Evolutionary conservation across 1,140 invertebrate species (phyloP).

Genomic region (Diachasmimorpha longicaudata): DNA sequence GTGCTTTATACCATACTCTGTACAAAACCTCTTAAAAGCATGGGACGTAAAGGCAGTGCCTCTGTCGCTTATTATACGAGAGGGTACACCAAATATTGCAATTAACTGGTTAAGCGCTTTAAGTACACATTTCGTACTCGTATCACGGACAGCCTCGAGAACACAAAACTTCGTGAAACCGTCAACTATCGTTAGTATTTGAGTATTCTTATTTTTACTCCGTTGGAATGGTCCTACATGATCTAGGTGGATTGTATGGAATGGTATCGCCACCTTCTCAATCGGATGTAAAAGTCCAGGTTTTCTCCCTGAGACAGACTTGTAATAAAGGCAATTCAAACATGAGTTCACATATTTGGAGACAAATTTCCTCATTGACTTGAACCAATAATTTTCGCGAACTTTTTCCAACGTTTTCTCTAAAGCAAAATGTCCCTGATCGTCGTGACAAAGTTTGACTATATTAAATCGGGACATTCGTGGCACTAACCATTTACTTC

Average conservation of each 20-base stretch:
- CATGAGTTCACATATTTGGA: conserved; percentile 29
- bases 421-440: conserved; percentile 39
- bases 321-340: neutral
- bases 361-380: conserved; percentile 23
- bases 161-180: conserved; percentile 43
- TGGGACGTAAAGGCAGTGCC: conserved; percentile 38
- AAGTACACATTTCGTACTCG: conserved; percentile 27
- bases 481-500: conserved; percentile 46
- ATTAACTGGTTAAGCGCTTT: conserved; percentile 20
- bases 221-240: conserved; percentile 36
- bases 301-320: conserved; percentile 17
- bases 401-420: conserved; percentile 38
- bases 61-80: conserved; percentile 44
- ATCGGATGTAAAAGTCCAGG: conserved; percentile 39
- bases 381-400: conserved; percentile 37
- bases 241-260: conserved; percentile 44
- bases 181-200: conserved; percentile 34
- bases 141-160: conserved; percentile 38
- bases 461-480: conserved; percentile 39
- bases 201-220: conserved; percentile 28
- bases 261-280: conserved; percentile 36
- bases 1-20: conserved; percentile 34
- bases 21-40: conserved; percentile 29
- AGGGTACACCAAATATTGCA: conserved; percentile 37
- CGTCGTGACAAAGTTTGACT: conserved; percentile 44